Evolutionary conservation across 2,113 vertebrate species (phyloP), one percentile per base, ranked within the genome.

Genomic region (Nannospalax galili): DNA sequence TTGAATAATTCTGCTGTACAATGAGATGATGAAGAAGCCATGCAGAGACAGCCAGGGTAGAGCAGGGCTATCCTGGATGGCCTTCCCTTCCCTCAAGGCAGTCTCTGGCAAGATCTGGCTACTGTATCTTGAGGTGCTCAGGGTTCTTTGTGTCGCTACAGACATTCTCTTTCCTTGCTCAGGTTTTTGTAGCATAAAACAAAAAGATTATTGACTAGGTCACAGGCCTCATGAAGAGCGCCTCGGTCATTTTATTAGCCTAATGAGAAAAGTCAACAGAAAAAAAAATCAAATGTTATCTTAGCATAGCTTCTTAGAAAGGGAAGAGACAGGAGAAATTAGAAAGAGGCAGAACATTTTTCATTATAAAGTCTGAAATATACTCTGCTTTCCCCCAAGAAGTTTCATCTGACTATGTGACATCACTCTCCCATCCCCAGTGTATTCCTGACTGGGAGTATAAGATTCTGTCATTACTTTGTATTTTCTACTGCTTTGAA

Each of bases 371-470:
- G 42, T 74, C 84, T 93, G 48, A 80, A 88, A 69, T 3, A 8
- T 64, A 48, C n/a, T 74, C 52, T n/a, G n/a, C n/a, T 69, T 93
- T 91, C 81, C 30, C 75, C 40, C 60, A n/a, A 52, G 22, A 94
- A 60, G 30, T 28, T 17, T 78, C 30, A 32, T 4, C 52, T 64
- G 58, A 12, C 60, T 52, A 52, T 91, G 35, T 56, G 19, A 78
- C 45, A 3, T 35, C 28, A 80, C 24, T 73, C 70, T 60, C 48
- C 48, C 52, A 88, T 6, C 40, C 15, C 72, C 35, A 72, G 26
- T 24, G 35, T 7, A 70, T 22, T 58, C 40, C 64, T 75, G 7
- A 22, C 58, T 42, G 60, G 42, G 52, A 52, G 40, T 35, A 35
- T 26, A 70, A 9, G 70, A 65, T 45, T 52, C 48, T 92, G 48